phyloP scores from a whole-genome alignment of 2,113 vertebrate species.

The Chauna torquata region DNA sequence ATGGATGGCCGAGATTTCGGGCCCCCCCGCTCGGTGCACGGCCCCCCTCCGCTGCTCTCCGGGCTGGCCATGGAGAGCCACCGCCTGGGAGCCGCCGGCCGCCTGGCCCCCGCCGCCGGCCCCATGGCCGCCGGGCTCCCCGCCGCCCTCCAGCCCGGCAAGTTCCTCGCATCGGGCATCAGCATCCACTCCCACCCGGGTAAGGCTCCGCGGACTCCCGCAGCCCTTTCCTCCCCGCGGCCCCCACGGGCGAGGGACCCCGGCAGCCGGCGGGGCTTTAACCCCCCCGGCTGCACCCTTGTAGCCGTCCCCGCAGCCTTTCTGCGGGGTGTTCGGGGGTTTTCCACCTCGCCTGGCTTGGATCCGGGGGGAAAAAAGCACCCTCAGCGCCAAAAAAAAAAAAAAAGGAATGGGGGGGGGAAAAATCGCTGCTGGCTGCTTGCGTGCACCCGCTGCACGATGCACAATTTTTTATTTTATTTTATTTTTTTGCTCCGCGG shows the following conservation, averaged over 20 bases:
- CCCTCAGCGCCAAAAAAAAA: too few relatives aligned
- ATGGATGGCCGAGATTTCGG: constrained; percentile 99
- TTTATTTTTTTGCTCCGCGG: too few relatives aligned
- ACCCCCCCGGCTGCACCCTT: too few relatives aligned
- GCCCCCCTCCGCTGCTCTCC: constrained; percentile 88
- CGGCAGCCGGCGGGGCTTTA: background rate
- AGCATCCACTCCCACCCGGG: constrained; percentile 91
- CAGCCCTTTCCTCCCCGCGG: background rate
- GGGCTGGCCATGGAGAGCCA: constrained; percentile 92
- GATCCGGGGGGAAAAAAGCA: background rate
- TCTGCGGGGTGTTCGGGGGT: background rate
- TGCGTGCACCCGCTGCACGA: too few relatives aligned
- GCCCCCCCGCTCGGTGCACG: constrained; percentile 90
- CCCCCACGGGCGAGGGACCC: too few relatives aligned
- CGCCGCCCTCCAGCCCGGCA: constrained; percentile 86
- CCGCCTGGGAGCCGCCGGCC: constrained; percentile 87
- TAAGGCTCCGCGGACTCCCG: constrained; percentile 74
- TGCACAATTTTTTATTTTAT: too few relatives aligned
- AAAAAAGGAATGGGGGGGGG: background rate
- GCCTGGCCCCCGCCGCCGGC: constrained; percentile 84
- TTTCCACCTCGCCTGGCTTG: background rate
- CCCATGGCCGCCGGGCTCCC: constrained; percentile 85
- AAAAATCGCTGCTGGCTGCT: too few relatives aligned
- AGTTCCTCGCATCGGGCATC: constrained; percentile 90
- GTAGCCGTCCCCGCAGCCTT: too few relatives aligned